Conservation (phyloP, 2,888 invertebrate species). For the Drosophila longiperda region DNA sequence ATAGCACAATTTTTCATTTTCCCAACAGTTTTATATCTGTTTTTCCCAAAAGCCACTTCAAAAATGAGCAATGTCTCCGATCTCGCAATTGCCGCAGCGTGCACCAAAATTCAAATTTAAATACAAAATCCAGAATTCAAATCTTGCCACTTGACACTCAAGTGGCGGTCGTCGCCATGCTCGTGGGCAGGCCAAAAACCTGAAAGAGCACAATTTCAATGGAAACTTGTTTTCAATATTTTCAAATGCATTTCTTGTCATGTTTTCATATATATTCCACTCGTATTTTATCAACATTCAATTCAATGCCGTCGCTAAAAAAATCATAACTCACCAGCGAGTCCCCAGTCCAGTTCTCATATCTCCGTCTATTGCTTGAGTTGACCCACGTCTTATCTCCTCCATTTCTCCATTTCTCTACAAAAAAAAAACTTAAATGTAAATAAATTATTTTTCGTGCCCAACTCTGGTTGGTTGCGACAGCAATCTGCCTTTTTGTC, state of each 20-base stretch:
- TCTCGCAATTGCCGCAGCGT: slow-evolving; percentile 45
- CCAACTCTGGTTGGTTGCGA: slow-evolving; percentile 22
- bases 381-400: slow-evolving; percentile 68
- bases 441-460: slow-evolving; percentile 65
- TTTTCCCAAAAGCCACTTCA: slow-evolving; percentile 57
- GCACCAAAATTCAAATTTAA: slow-evolving; percentile 3
- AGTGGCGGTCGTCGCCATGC: slow-evolving; percentile 43
- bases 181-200: slow-evolving; percentile 13
- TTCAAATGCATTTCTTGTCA: slow-evolving; percentile 47
- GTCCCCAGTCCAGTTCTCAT: slow-evolving; percentile 5
- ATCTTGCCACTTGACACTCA: slow-evolving; percentile 67
- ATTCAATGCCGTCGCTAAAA: slow-evolving; percentile 46
- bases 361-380: slow-evolving; percentile 2
- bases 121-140: slow-evolving; percentile 3
- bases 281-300: slow-evolving; percentile 65
- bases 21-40: slow-evolving; percentile 58
- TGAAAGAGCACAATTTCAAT: slow-evolving; percentile 41
- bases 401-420: slow-evolving; percentile 43
- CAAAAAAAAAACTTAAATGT: slow-evolving; percentile 40
- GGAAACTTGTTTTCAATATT: slow-evolving; percentile 70
- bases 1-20: slow-evolving; percentile 69
- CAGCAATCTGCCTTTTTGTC: slow-evolving; percentile 17
- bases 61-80: slow-evolving; percentile 72
- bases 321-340: slow-evolving; percentile 51
- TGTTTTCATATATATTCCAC: slow-evolving; percentile 62